These are phyloP conservation scores for Vollenhovia emeryi DNA, from an alignment of 1,140 invertebrate genomes.

Conservation along the genomic window DNA sequence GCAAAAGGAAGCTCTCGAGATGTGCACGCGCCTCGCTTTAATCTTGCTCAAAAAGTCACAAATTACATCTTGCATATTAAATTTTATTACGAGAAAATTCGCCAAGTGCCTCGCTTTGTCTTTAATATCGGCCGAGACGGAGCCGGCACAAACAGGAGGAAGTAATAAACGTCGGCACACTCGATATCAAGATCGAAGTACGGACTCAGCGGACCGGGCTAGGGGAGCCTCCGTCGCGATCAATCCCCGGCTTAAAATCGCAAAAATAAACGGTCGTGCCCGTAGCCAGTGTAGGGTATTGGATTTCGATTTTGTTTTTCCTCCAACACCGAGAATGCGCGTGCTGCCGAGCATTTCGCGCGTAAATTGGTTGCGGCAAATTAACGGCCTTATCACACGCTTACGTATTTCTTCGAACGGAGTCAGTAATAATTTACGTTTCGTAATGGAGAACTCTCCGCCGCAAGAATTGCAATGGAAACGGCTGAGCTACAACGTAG, in stretches of 20 bases:
- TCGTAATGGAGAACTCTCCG: neutral
- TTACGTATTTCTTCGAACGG: conserved; percentile 42
- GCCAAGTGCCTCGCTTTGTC: neutral
- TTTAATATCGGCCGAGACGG: conserved; percentile 6
- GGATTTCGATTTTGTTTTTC: conserved; percentile 73
- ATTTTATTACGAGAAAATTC: conserved; percentile 32
- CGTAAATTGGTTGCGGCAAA: conserved; percentile 62
- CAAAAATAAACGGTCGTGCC: conserved; percentile 72
- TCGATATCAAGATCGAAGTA: conserved; percentile 75
- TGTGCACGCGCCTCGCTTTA: neutral
- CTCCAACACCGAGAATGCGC: conserved; percentile 36
- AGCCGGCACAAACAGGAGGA: neutral
- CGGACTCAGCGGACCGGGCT: conserved; percentile 68
- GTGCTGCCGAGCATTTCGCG: neutral
- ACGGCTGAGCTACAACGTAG: neutral
- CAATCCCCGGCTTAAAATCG: conserved; percentile 75
- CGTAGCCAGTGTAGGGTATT: conserved; percentile 62
- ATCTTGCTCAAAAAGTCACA: neutral
- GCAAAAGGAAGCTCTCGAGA: neutral
- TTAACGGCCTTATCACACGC: conserved; percentile 64
- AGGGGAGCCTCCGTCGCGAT: conserved; percentile 67
- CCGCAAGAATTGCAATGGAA: neutral
- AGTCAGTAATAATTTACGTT: conserved; percentile 45
- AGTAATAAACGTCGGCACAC: conserved; percentile 50
- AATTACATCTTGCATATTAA: conserved; percentile 19